Evolutionary conservation across 2,113 vertebrate genomes (phyloP), one percentile per base, ranked within the genome.

Genomic region (Hymenochirus boettgeri): DNA sequence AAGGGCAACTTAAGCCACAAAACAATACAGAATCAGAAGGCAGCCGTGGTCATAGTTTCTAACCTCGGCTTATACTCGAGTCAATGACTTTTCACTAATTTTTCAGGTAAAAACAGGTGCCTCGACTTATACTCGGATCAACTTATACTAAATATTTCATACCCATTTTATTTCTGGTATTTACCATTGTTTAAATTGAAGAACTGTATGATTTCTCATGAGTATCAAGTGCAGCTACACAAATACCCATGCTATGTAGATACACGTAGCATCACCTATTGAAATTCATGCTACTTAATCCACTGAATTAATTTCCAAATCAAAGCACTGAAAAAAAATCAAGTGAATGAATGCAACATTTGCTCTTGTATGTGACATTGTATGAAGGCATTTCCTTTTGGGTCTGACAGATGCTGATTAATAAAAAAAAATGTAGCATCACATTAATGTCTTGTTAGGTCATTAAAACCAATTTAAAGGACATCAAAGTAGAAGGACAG

Each of bases 391-490:
- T 69, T 54, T 60, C 33, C 33, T 52, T 31, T 53, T 25, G 45
- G 58, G 42, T 22, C 31, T 59, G 48, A 59, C 31, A 48, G 31
- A 37, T 5, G 47, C 22, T 39, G 47, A 60, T 52, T 69, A 69
- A 60, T 39, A 59, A 9, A 8, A n/a, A n/a, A 57, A 53, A 59
- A 60, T 22, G 57, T 60, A 67, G 56, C 56, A 52, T 23, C 24
- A 12, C 19, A 67, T 67, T 67, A 67, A 57, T 21, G 29, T 45
- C 52, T 52, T 53, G 47, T 53, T 27, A 48, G 65, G 57, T 67
- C 31, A 51, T 57, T 53, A 67, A 22, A 58, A 67, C 56, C 59
- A 67, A 67, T 67, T 39, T 60, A 31, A 39, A 60, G 29, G 65
- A 67, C 42, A 42, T 46, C 33, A 42, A 27, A 42, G 35, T 35